A percentile compares a stretch with the other conserved stretches of the same genome.
phyloP scores from a whole-genome alignment of 2,113 vertebrate genomes.

The Odontophorus gujanensis region DNA sequence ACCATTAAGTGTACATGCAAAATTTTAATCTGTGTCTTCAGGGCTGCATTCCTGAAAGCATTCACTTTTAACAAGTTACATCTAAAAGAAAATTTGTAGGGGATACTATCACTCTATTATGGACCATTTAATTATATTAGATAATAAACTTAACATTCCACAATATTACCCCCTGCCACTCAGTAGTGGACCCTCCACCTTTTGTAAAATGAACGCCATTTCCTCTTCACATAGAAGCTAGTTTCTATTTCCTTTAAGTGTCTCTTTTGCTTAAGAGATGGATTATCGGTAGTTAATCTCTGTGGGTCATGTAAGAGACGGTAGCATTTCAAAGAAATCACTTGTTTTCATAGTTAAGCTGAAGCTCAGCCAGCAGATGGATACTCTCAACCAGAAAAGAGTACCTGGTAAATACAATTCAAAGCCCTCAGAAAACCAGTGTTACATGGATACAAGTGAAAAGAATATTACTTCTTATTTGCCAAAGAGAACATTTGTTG shows the following conservation, averaged over 20 bases:
- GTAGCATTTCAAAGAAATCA: constrained; percentile 40
- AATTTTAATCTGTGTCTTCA: not conserved
- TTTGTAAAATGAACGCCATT: not conserved
- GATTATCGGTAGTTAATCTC: constrained; percentile 7
- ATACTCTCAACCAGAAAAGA: not conserved
- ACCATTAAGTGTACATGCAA: not conserved
- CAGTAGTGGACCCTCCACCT: accelerated
- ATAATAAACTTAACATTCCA: not conserved
- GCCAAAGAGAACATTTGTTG: not conserved
- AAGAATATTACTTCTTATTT: not conserved
- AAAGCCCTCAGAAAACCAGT: not conserved
- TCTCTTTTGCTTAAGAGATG: not conserved
- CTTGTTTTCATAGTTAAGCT: constrained; percentile 11
- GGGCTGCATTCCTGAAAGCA: not conserved
- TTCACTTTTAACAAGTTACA: not conserved
- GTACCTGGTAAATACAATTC: not conserved
- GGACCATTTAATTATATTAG: accelerated
- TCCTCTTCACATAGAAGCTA: constrained; percentile 36
- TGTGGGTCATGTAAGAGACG: constrained; percentile 2
- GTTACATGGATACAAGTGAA: not conserved
- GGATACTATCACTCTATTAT: not conserved
- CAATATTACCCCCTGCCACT: not conserved
- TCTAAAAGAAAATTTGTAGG: not conserved
- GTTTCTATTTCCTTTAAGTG: constrained; percentile 61
- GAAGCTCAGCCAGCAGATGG: not conserved